Conservation (phyloP, 2,888 invertebrate species). For the Parapristionchus giblindavisi region DNA sequence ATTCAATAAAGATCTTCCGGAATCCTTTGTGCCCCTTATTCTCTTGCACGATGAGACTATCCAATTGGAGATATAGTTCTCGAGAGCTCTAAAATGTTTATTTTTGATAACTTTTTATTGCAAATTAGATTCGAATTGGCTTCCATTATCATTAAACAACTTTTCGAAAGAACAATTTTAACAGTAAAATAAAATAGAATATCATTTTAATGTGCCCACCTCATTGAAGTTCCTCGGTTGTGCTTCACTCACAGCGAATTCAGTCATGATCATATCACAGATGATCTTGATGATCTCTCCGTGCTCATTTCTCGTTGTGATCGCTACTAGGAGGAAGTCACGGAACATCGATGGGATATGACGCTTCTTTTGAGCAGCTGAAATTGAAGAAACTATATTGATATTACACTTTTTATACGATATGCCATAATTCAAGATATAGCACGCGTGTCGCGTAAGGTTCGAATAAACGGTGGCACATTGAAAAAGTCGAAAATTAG, state of each 20-base stretch:
- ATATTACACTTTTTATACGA: too few relatives aligned
- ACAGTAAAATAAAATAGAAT: not conserved
- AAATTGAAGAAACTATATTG: too few relatives aligned
- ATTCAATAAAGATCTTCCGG: slow-evolving; percentile 20
- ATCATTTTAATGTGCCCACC: not conserved
- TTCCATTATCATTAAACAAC: too few relatives aligned
- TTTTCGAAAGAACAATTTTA: too few relatives aligned
- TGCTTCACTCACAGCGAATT: slow-evolving; percentile 20
- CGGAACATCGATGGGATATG: slow-evolving; percentile 30
- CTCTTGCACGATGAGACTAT: slow-evolving; percentile 24
- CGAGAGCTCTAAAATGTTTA: slow-evolving; percentile 13
- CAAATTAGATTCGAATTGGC: not conserved
- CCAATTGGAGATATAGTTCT: slow-evolving; percentile 31
- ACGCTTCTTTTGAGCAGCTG: slow-evolving; percentile 30
- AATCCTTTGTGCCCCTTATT: slow-evolving; percentile 22
- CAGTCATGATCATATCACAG: slow-evolving; percentile 37
- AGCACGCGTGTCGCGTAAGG: too few relatives aligned
- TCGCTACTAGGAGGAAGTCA: slow-evolving; percentile 27
- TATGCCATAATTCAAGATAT: too few relatives aligned
- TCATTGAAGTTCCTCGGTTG: slow-evolving; percentile 27
- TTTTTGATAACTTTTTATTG: not conserved
- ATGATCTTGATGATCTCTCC: slow-evolving; percentile 39
- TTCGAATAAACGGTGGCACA: too few relatives aligned
- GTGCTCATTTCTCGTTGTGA: slow-evolving; percentile 20
- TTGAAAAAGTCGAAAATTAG: too few relatives aligned